A percentile compares a stretch with the other conserved stretches of the same genome.
Evolutionary conservation across 2,113 vertebrate species (phyloP).

Genomic region (Uria lomvia): DNA sequence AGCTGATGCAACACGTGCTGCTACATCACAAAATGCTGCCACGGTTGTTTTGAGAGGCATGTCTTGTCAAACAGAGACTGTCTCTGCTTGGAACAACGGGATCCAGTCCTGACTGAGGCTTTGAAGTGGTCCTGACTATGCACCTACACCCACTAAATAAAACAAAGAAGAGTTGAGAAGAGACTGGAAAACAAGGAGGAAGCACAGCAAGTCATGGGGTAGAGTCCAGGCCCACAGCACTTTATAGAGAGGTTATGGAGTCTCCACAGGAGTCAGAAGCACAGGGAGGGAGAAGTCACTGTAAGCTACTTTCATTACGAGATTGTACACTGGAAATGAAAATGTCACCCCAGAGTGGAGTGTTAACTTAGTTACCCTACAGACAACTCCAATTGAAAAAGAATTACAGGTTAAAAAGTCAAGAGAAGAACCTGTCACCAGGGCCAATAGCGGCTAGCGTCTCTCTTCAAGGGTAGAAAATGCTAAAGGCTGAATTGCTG

Average conservation of each 20-base stretch:
- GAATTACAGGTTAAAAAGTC: constrained; percentile 5
- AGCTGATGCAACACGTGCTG: neutral
- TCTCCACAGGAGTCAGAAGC: neutral
- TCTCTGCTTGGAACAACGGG: neutral
- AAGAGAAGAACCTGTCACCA: neutral
- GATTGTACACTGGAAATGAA: neutral
- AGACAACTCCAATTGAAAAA: neutral
- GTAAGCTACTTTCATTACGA: neutral
- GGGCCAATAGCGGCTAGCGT: neutral
- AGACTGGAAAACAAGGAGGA: neutral
- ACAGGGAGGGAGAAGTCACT: neutral
- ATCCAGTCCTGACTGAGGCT: neutral
- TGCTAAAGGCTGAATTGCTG: neutral
- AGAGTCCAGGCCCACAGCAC: neutral
- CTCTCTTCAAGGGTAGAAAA: neutral
- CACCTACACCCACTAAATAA: neutral
- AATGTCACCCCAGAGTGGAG: neutral
- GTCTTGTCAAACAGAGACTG: neutral
- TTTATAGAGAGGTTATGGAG: neutral
- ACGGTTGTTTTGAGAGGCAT: neutral
- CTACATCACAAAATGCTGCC: neutral
- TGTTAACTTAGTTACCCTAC: constrained; percentile 3
- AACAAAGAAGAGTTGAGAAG: neutral
- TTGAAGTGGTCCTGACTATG: neutral
- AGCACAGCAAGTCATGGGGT: neutral